A percentile compares a stretch with the other conserved stretches of the same genome.
These are phyloP conservation scores for Xenentodon cancila DNA, from an alignment of 2,797 vertebrate species.

Conservation along the genomic window DNA sequence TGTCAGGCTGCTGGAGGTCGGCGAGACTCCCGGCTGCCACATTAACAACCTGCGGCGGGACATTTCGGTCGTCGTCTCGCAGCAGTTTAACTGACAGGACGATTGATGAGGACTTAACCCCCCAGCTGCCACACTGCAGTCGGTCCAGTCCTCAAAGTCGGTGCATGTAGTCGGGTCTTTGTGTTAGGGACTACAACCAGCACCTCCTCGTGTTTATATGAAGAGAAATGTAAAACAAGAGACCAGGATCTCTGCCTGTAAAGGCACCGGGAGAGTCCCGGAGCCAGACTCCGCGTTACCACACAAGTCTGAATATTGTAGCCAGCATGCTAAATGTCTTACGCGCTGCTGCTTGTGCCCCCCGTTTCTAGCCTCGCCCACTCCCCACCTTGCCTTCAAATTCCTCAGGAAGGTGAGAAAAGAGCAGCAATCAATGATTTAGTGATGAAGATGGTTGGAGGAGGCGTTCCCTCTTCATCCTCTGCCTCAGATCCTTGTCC, in stretches of 20 bases:
- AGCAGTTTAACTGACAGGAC: constrained; percentile 4
- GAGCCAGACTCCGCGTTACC: neutral
- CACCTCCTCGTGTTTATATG: too few relatives aligned
- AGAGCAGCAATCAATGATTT: constrained; percentile 59
- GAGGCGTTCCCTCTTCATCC: neutral
- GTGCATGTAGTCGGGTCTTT: too few relatives aligned
- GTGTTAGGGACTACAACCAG: too few relatives aligned
- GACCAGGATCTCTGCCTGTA: too few relatives aligned
- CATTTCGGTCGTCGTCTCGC: constrained; percentile 1
- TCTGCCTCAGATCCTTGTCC: neutral
- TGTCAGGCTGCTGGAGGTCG: neutral
- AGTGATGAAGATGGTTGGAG: constrained; percentile 17
- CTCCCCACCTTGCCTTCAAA: constrained; percentile 55
- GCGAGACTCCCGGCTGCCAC: neutral
- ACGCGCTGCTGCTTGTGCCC: neutral
- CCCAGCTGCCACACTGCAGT: neutral
- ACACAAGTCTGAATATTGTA: neutral
- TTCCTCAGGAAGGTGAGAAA: constrained; percentile 69
- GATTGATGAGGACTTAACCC: neutral
- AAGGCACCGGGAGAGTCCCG: too few relatives aligned
- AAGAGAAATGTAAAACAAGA: too few relatives aligned
- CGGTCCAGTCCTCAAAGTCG: neutral
- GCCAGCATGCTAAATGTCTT: constrained; percentile 3
- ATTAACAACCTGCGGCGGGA: neutral
- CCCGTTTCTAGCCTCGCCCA: constrained; percentile 34